Base-by-base conservation (phyloP, 2,888 invertebrate genomes). In the Autographa gamma region DNA sequence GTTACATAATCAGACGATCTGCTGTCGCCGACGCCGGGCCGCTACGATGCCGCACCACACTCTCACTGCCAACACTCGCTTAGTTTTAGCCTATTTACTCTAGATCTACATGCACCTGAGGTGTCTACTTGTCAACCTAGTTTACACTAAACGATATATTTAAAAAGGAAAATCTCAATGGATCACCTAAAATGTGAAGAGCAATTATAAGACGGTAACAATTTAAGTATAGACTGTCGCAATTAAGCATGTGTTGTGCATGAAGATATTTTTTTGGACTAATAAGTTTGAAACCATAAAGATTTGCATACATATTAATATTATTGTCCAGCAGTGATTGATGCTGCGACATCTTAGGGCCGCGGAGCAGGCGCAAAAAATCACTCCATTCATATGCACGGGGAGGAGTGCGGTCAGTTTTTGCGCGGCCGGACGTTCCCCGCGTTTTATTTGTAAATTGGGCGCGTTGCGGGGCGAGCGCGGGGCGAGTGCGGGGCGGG, bases 401-500 rank as follows among this genome's bases (percentile, higher is more conserved):
- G 91, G 86, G 88, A 86, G 88, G 85, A 86, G 90, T 85, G 92
- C 91, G 93, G 91, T 86, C 89, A 90, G 92, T 95, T 95, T 94
- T 95, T 94, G 93, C 90, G 73, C 82, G 85, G 91, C 91, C 94
- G 93, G 95, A 94, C 94, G 94, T 93, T 93, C 93, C 92, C 90
- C 90, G 93, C 91, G 93, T 92, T 93, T 93, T 94, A 93, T 94
- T 93, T 95, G 94, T 94, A 94, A 94, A 93, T 95, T 93, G 95
- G 93, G 93, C 90, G 86, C 81, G 75, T 79, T 34, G 79, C 69
- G 66, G 66, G n/a, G 41, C 66, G 60, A 34, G 11, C n/a, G 62
- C 68, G 48, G 38, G 41, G 48, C 59, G 38, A 19, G 76, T 70
- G 78, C 84, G 76, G 80, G 69, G 82, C 78, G 76, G 66, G n/a